A percentile compares a stretch with the other conserved stretches of the same genome.
phyloP scores from a whole-genome alignment of 2,113 vertebrate species.

The Sinocyclocheilus anophthalmus region DNA sequence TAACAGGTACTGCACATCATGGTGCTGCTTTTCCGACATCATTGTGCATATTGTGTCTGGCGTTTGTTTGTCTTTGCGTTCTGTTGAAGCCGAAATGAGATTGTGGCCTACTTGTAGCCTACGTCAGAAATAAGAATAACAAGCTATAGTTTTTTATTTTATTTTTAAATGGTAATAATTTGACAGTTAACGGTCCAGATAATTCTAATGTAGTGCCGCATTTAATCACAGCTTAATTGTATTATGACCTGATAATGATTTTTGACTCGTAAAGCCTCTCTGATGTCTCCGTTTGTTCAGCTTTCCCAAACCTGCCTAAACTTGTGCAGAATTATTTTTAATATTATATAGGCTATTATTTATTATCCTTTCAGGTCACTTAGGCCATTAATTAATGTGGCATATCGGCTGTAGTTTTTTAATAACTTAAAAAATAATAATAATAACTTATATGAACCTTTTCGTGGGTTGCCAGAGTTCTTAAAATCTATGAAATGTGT shows the following conservation, averaged over 20 bases:
- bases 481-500: neutral
- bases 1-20: constrained; percentile 23
- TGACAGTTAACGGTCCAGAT: neutral
- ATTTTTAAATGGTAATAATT: neutral
- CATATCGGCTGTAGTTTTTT: neutral
- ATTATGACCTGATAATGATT: neutral
- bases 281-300: neutral
- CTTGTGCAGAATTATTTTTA: neutral
- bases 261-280: neutral
- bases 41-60: neutral
- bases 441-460: neutral
- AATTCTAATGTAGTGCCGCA: too few relatives aligned
- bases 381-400: neutral
- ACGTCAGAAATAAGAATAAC: too few relatives aligned
- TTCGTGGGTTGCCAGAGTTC: neutral
- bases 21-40: neutral
- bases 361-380: neutral
- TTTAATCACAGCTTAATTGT: neutral
- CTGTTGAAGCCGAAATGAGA: neutral
- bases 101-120: neutral
- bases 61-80: neutral
- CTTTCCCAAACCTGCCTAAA: neutral
- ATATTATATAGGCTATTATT: neutral
- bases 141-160: neutral
- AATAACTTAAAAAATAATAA: neutral